Evolutionary conservation across 2,797 vertebrate species (phyloP), one percentile per base, ranked within the genome.

Genomic region (Thaleichthys pacificus): DNA sequence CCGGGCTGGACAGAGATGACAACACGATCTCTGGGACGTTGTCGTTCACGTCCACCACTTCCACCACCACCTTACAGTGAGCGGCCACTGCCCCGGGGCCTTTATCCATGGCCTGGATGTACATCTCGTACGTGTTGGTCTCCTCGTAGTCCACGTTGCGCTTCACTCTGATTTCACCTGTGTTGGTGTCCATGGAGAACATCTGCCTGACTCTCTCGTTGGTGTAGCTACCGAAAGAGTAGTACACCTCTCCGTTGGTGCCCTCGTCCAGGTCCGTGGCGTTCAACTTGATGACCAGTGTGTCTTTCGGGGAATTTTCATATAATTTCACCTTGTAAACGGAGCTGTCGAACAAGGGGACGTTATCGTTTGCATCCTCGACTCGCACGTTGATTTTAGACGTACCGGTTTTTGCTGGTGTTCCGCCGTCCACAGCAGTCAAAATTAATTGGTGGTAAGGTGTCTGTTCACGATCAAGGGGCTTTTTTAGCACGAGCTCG

Each of bases 351-450:
- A 99, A 99, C 71, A 92, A 80, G 2, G 98, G 97, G 1, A 94
- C 92, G 74, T 98, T 99, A 90, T 99, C 98, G 66, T 99, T 99
- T 2, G 95, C 96, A 91, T 99, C 98, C 84, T 97, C 81, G 71
- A 99, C 96, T 3, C 92, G 89, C 68, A 99, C 92, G 3, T 94
- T 94, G 75, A 99, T 96, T 82, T 93, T 95, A 1, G 95, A 95
- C 0, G 95, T 95, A 58, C 96, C 96, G 0, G 96, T 97, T 75
- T 89, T 94, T 12, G 95, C 94, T 7, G 97, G 98, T 5, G 90
- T 91, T 74, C 97, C 97, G n/a, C 96, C 97, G 49, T 99, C 98
- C 84, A 96, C 89, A 24, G 98, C 98, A 24, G 96, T 97, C 77
- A 99, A 89, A 84, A 96, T 92, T 72, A 99, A 84, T 78, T 92